phyloP scores from a whole-genome alignment of 2,888 invertebrate genomes.

The Eutolmus rufibarbis region DNA sequence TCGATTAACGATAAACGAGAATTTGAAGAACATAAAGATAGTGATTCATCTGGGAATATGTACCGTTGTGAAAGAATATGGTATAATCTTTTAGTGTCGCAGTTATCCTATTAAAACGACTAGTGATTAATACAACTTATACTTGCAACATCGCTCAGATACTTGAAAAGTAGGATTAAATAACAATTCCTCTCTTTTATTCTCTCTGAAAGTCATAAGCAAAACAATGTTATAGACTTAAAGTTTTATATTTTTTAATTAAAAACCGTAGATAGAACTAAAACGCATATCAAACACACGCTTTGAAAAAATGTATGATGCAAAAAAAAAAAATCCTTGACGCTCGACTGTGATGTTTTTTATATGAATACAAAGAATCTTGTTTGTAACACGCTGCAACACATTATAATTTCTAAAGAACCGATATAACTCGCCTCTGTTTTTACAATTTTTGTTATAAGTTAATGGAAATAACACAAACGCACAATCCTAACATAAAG shows the following conservation, averaged over 20 bases:
- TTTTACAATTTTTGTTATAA: background rate
- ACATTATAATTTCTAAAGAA: background rate
- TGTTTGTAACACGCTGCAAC: background rate
- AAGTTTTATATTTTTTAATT: background rate
- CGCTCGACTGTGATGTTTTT: constrained; percentile 24
- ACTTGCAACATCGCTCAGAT: background rate
- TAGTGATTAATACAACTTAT: background rate
- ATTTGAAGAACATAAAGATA: too few relatives aligned
- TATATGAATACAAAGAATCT: background rate
- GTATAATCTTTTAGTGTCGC: too few relatives aligned
- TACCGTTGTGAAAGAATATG: too few relatives aligned
- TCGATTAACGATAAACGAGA: too few relatives aligned
- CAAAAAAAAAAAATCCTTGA: constrained; percentile 1
- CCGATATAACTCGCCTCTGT: background rate
- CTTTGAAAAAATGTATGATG: background rate
- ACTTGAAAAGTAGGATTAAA: background rate
- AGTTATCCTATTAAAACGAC: too few relatives aligned
- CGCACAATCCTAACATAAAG: background rate
- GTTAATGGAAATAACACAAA: background rate
- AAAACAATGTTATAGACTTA: background rate
- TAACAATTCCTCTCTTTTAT: background rate
- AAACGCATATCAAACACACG: constrained; percentile 6
- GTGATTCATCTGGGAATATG: too few relatives aligned
- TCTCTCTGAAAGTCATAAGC: background rate
- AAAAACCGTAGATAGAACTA: background rate